Base-by-base conservation (phyloP, 2,888 invertebrate genomes). In the Torymus aiolomorphi region DNA sequence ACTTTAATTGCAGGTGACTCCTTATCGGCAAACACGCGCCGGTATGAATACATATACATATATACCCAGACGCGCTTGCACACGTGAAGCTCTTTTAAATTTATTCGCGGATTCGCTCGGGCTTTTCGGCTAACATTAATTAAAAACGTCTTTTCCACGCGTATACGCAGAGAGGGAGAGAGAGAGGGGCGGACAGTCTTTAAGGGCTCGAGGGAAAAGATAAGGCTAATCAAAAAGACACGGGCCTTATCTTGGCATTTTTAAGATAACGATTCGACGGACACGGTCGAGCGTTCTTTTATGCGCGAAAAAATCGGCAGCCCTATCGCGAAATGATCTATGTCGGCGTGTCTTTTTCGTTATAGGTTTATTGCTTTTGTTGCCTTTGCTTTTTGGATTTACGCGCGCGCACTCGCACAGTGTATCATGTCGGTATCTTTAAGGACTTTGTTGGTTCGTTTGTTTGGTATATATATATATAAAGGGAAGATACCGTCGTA, bases 1-100 rank as follows among this genome's bases (percentile, higher is more conserved):
- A 76, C 76, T 82, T 81, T 83, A 83, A 83, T 82, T 80, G 82
- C 84, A 81, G 81, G 82, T 82, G 79, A 84, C 82, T 81, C 75
- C 78, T 84, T 84, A 84, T 84, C 82, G 79, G 20, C 74, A 63
- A 78, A 72, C 72, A 76, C 71, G 79, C 54, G 80, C 62, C 49
- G 56, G 2, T 63, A 52, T 59, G 51, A 51, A 66, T 56, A 18
- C 18, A 54, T 71, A 51, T 11, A 49, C 11, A 16, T 16, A 42
- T 11, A 11, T 24, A 10, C 56, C 2, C 16, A n/a, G 56, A 1
- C 24, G 56, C 3, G 24, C 66, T 42, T 61, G 65, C 13, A 52
- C 65, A 65, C 56, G 16, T 54, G 52, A 31, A 3, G n/a, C 56
- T 31, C 56, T 52, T 18, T 61, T 4, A 51, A 78, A 78, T 78